Evolutionary conservation across 2,113 vertebrate species (phyloP), one percentile per base, ranked within the genome.

Genomic region (Ginglymostoma cirratum): DNA sequence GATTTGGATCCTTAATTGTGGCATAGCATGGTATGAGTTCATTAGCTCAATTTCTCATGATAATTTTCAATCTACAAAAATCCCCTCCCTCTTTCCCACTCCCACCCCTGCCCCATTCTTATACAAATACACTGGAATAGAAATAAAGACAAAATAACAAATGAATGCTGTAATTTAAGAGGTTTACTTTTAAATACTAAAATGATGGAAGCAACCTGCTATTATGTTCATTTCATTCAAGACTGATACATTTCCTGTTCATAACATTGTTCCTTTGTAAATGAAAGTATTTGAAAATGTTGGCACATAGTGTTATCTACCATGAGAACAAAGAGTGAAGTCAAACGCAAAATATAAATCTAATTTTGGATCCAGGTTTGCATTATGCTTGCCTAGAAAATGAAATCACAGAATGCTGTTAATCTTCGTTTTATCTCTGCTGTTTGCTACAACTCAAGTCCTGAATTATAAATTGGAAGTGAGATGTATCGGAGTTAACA

Each of bases 401-500:
- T 76, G 1, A 72, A 95, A 76, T 95, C n/a, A 34, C 69, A 72
- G 24, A 95, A 10, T 30, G 67, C 67, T 72, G 94, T 34, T 95
- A 95, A 95, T 95, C 94, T 95, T 48, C 14, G 52, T 52, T 45
- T 95, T 95, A 72, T 52, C 42, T 72, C 94, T 30, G 42, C 72
- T 52, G 12, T 52, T 76, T 52, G 45, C 69, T 95, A 42, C 48
- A 95, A 95, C 45, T 15, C 27, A 95, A 15, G 42, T 72, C 67
- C 94, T 30, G 8, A 52, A 17, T 72, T 30, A 30, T 34, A 69
- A 95, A 7, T 72, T 95, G 15, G 17, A 23, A 48, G 24, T 72
- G 67, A 72, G 42, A 72, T 66, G 65, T 72, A 23, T 30, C 66
- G 3, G 65, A 45, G 34, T 23, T 27, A 48, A 23, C 67, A 66